Evolutionary conservation across 2,888 invertebrate species (phyloP), one percentile per base, ranked within the genome.

Genomic region (Hecatera dysodea): DNA sequence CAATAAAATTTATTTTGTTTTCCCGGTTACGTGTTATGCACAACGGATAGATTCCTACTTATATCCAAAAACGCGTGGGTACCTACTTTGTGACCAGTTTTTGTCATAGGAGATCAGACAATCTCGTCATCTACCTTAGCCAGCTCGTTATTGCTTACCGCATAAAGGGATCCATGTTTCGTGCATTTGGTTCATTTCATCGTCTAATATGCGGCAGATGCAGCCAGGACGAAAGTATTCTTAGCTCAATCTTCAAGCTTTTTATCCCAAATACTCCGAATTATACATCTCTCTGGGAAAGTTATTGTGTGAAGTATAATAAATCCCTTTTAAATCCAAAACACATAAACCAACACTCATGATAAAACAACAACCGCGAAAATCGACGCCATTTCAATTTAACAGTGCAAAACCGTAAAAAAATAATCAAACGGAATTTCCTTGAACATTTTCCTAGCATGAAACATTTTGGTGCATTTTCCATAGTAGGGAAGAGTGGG

Each of bases 391-490:
- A 52, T 72, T 71, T 70, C 46, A 69, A 72, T 73, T 46, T 48
- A 24, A 50, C 39, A 61, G 36, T 19, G n/a, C n/a, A 63, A 56
- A 64, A 44, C 46, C 29, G 50, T 33, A 65, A 80, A 81, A 79
- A 89, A 86, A 88, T 80, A 87, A 88, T 83, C 76, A 75, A 72
- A 66, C 67, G 67, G 75, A 83, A 82, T 81, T 88, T 89, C 85
- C 68, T 87, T 79, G 82, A 80, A 84, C 75, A 86, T 88, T 87
- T 88, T 83, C 77, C 81, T 80, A 78, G 82, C 77, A 81, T 86
- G 82, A 78, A 87, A 87, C 79, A 86, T 91, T 89, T 88, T 79
- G 83, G 84, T 87, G 86, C 88, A 87, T 89, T 88, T 89, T 84
- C 89, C 87, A 85, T 88, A 86, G 83, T 79, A 74, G 84, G 82